Evolutionary conservation across 2,797 vertebrate species (phyloP).

Genomic region (Balearica regulorum): DNA sequence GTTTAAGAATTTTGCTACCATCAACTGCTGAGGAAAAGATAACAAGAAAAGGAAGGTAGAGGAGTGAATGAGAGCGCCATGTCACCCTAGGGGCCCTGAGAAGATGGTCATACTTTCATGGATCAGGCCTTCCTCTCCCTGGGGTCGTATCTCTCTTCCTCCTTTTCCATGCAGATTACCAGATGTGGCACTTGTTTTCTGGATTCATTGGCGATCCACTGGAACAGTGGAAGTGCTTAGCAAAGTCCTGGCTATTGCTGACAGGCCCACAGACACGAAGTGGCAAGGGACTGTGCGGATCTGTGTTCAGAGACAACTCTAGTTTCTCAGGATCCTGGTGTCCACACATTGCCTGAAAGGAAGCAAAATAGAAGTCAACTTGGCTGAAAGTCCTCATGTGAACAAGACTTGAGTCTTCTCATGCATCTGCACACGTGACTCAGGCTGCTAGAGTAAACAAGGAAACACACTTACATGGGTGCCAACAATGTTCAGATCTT

Average conservation of each 20-base stretch:
- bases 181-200: constrained; percentile 64
- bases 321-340: constrained; percentile 11
- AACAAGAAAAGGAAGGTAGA: background rate
- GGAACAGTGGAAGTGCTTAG: constrained; percentile 66
- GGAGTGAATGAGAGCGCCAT: background rate
- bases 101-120: background rate
- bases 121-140: background rate
- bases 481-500: background rate
- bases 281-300: constrained; percentile 61
- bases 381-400: background rate
- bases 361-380: background rate
- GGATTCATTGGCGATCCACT: constrained; percentile 66
- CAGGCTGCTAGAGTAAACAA: background rate
- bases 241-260: constrained; percentile 69
- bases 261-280: constrained; percentile 71
- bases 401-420: background rate
- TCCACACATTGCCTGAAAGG: constrained; percentile 70
- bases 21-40: background rate
- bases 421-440: background rate
- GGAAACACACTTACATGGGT: background rate
- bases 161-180: constrained; percentile 41
- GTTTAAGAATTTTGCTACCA: background rate
- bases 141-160: background rate
- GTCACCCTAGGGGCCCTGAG: background rate
- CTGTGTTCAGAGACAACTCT: background rate